These are phyloP conservation scores for Eleutherodactylus coqui DNA, from an alignment of 2,797 vertebrate genomes.

Conservation along the genomic window DNA sequence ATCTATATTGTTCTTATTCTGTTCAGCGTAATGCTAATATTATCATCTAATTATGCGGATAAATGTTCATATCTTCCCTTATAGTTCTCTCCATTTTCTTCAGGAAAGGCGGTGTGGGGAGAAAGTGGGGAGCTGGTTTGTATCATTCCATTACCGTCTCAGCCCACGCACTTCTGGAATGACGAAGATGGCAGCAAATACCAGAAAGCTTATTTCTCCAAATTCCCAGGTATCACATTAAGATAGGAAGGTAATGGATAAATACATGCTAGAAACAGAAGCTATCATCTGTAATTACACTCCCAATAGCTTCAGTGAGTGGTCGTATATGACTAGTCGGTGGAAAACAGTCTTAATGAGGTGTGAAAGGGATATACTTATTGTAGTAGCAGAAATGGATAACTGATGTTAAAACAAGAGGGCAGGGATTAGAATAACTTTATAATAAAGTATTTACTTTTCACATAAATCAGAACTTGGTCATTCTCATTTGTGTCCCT, in stretches of 20 bases:
- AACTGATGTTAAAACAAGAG: not conserved
- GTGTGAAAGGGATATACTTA: not conserved
- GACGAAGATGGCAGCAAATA: slow-evolving; percentile 94
- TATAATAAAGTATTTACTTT: not conserved
- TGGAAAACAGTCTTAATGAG: slow-evolving; percentile 18
- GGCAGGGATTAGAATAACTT: not conserved
- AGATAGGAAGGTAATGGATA: slow-evolving; percentile 10
- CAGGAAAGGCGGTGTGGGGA: slow-evolving; percentile 91
- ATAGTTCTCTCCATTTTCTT: slow-evolving; percentile 48
- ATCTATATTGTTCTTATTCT: slow-evolving; percentile 9
- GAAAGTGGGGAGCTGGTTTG: slow-evolving; percentile 96
- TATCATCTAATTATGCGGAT: slow-evolving; percentile 41
- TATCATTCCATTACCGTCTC: slow-evolving; percentile 91
- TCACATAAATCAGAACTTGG: not conserved
- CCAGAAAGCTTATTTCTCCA: slow-evolving; percentile 93
- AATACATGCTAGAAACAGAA: not conserved
- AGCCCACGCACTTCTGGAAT: slow-evolving; percentile 97
- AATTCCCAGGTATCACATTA: slow-evolving; percentile 82
- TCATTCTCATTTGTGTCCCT: not conserved
- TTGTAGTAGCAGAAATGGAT: not conserved
- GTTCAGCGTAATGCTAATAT: not conserved
- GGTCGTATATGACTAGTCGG: slow-evolving; percentile 3
- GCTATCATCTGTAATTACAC: slow-evolving; percentile 30
- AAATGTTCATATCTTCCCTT: not conserved
- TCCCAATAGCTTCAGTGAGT: slow-evolving; percentile 8